These are phyloP conservation scores for Sebastes matsubarae DNA, from an alignment of 2,797 vertebrate species.

Conservation along the genomic window DNA sequence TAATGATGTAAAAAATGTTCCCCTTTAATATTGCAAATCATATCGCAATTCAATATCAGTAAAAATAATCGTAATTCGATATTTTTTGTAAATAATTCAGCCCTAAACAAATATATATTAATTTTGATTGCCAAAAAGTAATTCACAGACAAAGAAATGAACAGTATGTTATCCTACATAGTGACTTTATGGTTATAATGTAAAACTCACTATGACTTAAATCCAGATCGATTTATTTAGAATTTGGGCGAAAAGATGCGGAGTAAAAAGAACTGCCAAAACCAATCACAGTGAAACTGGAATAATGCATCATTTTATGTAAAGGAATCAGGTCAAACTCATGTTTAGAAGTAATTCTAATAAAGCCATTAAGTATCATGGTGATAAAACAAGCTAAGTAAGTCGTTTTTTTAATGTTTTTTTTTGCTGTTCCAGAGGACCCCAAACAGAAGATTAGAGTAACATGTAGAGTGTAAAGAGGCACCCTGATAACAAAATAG, in stretches of 20 bases:
- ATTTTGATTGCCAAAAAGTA: not conserved
- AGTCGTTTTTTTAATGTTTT: too few relatives aligned
- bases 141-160: not conserved
- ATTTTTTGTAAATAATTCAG: too few relatives aligned
- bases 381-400: not conserved
- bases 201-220: not conserved
- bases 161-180: not conserved
- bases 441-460: not conserved
- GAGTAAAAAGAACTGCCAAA: too few relatives aligned
- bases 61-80: fast-evolving
- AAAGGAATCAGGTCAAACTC: not conserved
- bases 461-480: not conserved
- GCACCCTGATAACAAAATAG: not conserved
- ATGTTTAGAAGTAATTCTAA: not conserved
- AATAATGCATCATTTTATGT: not conserved
- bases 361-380: not conserved
- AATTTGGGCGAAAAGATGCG: fast-evolving
- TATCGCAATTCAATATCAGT: too few relatives aligned
- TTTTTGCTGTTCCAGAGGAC: not conserved
- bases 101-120: not conserved
- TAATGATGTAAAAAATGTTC: too few relatives aligned
- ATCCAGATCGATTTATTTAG: not conserved
- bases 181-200: not conserved
- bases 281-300: not conserved
- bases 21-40: too few relatives aligned